Base-by-base conservation (phyloP, 2,113 vertebrate species). In the Dryoscopus gambensis region DNA sequence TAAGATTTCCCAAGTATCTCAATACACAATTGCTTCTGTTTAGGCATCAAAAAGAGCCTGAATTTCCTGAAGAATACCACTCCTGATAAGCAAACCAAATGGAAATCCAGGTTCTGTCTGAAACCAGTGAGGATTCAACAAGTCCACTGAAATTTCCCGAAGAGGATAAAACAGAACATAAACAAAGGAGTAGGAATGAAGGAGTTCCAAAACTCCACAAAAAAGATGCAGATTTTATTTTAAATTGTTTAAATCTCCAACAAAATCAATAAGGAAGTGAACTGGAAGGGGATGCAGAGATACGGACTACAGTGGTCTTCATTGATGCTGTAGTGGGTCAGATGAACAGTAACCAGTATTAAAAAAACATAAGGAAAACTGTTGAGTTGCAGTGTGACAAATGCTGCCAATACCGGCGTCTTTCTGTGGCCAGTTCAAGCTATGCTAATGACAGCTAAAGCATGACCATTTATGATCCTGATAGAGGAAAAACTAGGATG, bases 401-500 rank as follows among this genome's bases (percentile, higher is more conserved):
- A 40, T 42, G 9, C 60, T 96, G 39, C 46, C 55, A 83, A 7
- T 50, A 55, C 28, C 62, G 70, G 27, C 47, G 68, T 88, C 42
- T 87, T 90, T 42, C 63, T 63, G 33, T 60, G 88, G 55, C 85
- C 82, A 70, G 57, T 93, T 86, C 75, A 83, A 55, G 59, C 42
- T 49, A 63, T 56, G 42, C 56, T 93, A 88, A 90, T 78, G 92
- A 77, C 37, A 89, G 52, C n/a, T 77, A 95, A 91, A 94, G 84
- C 78, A 85, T 65, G 78, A 88, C 71, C 79, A 90, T 90, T 95
- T 90, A 63, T 79, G 82, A 88, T 87, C 40, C 82, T 68, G 75
- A 67, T 47, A 39, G 63, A 94, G 31, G 67, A 37, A 81, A 90
- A 93, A 52, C 68, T 71, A n/a, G 24, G 24, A 96, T 96, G 93